phyloP scores from a whole-genome alignment of 2,113 vertebrate genomes.

The Grus americana region DNA sequence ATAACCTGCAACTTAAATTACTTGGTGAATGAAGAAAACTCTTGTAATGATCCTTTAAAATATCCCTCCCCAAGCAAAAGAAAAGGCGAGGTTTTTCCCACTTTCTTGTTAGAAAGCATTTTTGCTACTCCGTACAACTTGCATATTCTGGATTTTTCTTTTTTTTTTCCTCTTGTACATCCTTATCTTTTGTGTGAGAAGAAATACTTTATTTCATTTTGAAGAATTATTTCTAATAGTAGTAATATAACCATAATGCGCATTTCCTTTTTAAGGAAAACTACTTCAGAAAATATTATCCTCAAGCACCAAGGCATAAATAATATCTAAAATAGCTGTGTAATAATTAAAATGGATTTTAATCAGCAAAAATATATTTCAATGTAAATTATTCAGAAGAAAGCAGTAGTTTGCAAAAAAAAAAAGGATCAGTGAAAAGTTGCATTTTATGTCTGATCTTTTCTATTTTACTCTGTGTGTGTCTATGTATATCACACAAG shows the following conservation, averaged over 20 bases:
- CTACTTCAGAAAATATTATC: background rate
- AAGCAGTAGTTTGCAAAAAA: background rate
- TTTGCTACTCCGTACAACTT: background rate
- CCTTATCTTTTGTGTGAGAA: background rate
- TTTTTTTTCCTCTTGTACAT: background rate
- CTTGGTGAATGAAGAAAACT: background rate
- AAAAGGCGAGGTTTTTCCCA: background rate
- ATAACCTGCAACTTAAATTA: background rate
- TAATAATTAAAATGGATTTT: background rate
- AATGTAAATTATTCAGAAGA: background rate
- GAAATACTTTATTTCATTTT: background rate
- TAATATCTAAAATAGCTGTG: background rate
- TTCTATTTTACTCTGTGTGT: background rate
- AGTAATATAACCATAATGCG: background rate
- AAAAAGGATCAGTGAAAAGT: background rate
- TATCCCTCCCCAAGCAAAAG: background rate
- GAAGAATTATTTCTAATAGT: background rate
- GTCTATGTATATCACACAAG: background rate
- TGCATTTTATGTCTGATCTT: background rate
- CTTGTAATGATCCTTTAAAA: background rate
- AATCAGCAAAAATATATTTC: background rate
- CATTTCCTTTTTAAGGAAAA: background rate
- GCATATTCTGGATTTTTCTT: background rate
- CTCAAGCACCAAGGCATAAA: background rate
- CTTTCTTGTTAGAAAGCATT: background rate